These are phyloP conservation scores for Raja brachyura DNA, from an alignment of 2,113 vertebrate genomes.

Conservation along the genomic window DNA sequence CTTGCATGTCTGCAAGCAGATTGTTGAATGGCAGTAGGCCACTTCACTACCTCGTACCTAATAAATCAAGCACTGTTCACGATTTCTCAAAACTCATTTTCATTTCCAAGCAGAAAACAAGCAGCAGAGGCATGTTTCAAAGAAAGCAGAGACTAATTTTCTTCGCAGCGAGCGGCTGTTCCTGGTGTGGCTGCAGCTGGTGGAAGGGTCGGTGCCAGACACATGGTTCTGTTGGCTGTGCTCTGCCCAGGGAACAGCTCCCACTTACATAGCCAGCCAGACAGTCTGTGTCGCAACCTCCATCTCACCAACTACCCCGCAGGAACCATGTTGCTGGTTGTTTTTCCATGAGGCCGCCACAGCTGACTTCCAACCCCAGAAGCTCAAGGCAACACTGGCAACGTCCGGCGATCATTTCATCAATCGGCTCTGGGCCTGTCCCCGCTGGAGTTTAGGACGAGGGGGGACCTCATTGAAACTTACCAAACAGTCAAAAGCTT, in stretches of 20 bases:
- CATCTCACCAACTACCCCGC: not conserved
- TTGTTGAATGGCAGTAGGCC: not conserved
- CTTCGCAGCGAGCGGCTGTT: not conserved
- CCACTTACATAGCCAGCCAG: not conserved
- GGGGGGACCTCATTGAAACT: no score
- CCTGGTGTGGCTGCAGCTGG: not conserved
- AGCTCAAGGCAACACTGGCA: not conserved
- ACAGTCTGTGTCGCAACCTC: not conserved
- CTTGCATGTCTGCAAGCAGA: not conserved
- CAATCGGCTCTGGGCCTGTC: no score
- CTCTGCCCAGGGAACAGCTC: not conserved
- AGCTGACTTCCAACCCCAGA: not conserved
- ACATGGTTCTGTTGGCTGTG: not conserved
- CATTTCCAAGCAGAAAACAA: not conserved
- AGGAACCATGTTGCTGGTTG: not conserved
- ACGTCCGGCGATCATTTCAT: no score
- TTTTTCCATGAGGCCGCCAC: not conserved
- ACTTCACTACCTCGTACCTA: not conserved
- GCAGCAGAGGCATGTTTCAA: not conserved
- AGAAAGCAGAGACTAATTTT: not conserved
- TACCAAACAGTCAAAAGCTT: no score
- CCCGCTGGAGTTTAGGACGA: no score
- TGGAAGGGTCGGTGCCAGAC: not conserved
- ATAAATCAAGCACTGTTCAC: not conserved
- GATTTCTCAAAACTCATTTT: conserved; percentile 11